Evolutionary conservation across 2,113 vertebrate species (phyloP).

Genomic region (Myrmecobius fasciatus): DNA sequence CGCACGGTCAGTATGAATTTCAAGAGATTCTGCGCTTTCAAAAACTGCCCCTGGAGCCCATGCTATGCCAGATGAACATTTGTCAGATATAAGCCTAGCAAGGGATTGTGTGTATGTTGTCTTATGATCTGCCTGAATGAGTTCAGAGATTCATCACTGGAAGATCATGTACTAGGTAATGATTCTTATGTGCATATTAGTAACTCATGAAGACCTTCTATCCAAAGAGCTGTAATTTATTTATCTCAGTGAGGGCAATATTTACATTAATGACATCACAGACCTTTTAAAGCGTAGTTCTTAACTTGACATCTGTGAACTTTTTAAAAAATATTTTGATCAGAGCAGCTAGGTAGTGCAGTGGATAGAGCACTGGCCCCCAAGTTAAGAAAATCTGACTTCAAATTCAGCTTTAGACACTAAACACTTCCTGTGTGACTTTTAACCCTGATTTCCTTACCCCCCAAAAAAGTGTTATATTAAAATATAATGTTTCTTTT

Average conservation of each 20-base stretch:
- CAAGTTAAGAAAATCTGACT: too few relatives aligned
- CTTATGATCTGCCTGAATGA: not conserved
- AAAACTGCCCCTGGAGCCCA: not conserved
- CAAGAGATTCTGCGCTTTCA: too few relatives aligned
- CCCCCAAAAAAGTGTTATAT: not conserved
- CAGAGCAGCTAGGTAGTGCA: too few relatives aligned
- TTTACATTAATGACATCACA: not conserved
- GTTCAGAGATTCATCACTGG: not conserved
- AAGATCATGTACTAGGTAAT: not conserved
- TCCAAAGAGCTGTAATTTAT: not conserved
- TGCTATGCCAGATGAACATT: too few relatives aligned
- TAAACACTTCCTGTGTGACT: too few relatives aligned
- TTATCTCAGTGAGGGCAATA: not conserved
- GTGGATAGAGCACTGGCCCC: too few relatives aligned
- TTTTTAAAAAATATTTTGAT: not conserved
- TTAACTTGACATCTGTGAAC: not conserved
- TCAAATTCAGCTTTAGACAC: too few relatives aligned
- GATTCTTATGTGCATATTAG: not conserved
- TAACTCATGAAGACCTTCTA: not conserved
- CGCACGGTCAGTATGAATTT: too few relatives aligned
- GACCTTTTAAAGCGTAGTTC: not conserved
- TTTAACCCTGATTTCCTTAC: too few relatives aligned
- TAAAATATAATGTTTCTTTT: not conserved
- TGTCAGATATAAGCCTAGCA: not conserved
- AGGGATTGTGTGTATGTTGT: not conserved